These are phyloP conservation scores for Thaumetopoea pityocampa DNA, from an alignment of 1,140 invertebrate genomes.

Conservation along the genomic window DNA sequence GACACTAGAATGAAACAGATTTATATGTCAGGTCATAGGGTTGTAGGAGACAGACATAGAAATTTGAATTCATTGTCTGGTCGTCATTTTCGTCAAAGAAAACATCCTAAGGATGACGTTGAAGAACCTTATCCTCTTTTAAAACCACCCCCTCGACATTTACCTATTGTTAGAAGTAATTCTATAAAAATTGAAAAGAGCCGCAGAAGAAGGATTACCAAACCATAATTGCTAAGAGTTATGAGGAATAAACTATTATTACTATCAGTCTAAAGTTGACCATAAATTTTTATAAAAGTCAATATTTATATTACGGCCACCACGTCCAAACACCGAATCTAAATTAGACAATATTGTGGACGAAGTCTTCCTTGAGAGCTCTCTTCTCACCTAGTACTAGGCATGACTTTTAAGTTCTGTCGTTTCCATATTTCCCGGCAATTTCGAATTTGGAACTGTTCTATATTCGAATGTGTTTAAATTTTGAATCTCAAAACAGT, in stretches of 20 bases:
- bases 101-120: slow-evolving; percentile 51
- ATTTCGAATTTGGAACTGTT: no score
- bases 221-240: slow-evolving; percentile 45
- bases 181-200: slow-evolving; percentile 48
- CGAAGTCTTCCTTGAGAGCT: no score
- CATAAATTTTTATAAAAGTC: slow-evolving; percentile 27
- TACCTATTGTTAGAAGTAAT: slow-evolving; percentile 25
- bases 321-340: slow-evolving; percentile 34
- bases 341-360: slow-evolving; percentile 40
- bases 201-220: slow-evolving; percentile 41
- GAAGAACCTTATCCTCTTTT: slow-evolving; percentile 65
- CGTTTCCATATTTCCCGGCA: no score
- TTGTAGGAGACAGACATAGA: slow-evolving; percentile 33
- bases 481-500: no score
- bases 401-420: no score
- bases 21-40: slow-evolving; percentile 31
- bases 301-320: slow-evolving; percentile 38
- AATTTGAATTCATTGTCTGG: slow-evolving; percentile 45
- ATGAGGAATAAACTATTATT: slow-evolving; percentile 55
- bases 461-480: no score
- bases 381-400: no score
- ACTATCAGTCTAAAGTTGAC: slow-evolving; percentile 40
- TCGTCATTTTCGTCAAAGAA: slow-evolving; percentile 46
- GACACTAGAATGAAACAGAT: slow-evolving; percentile 38
- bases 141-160: slow-evolving; percentile 57